Percentiles rank a stretch among this genome's conserved stretches.
These are phyloP conservation scores for Cyprinodon brontotheroides DNA, from an alignment of 2,113 vertebrate species.

Conservation along the genomic window DNA sequence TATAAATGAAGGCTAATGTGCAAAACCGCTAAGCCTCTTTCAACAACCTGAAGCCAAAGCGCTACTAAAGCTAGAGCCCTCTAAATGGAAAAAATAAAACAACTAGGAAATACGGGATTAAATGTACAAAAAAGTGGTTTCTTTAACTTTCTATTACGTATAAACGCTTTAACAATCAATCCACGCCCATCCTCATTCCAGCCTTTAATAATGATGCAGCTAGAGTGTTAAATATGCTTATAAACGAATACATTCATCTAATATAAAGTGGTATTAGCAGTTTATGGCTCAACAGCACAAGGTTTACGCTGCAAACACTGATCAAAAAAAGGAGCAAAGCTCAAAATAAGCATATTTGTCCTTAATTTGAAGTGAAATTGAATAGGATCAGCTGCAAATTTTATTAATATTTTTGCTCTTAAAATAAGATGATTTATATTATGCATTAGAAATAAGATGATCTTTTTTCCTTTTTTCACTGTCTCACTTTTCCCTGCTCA, in stretches of 20 bases:
- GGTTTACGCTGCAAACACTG: constrained; percentile 33
- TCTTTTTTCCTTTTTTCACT: too few relatives aligned
- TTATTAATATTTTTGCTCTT: too few relatives aligned
- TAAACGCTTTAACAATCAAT: neutral
- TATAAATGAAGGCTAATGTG: constrained; percentile 33
- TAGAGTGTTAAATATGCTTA: neutral
- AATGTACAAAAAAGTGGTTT: constrained; percentile 7
- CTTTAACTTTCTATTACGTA: constrained; percentile 7
- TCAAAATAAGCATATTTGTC: too few relatives aligned
- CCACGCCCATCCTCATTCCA: constrained; percentile 4
- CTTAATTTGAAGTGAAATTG: too few relatives aligned
- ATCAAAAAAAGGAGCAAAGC: too few relatives aligned
- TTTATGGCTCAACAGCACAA: constrained; percentile 44
- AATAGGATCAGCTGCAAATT: too few relatives aligned
- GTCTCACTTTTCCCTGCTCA: too few relatives aligned
- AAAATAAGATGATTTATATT: too few relatives aligned
- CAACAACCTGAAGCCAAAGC: constrained; percentile 19
- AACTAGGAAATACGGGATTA: neutral
- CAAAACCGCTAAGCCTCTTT: constrained; percentile 47
- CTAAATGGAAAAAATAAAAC: constrained; percentile 7
- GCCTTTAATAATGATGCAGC: neutral
- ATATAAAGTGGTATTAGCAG: constrained; percentile 33
- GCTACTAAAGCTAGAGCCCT: neutral
- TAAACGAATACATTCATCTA: constrained; percentile 67
- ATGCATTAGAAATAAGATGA: too few relatives aligned